Evolutionary conservation across 2,113 vertebrate genomes (phyloP).

Genomic region (Chascanopsetta lugubris): DNA sequence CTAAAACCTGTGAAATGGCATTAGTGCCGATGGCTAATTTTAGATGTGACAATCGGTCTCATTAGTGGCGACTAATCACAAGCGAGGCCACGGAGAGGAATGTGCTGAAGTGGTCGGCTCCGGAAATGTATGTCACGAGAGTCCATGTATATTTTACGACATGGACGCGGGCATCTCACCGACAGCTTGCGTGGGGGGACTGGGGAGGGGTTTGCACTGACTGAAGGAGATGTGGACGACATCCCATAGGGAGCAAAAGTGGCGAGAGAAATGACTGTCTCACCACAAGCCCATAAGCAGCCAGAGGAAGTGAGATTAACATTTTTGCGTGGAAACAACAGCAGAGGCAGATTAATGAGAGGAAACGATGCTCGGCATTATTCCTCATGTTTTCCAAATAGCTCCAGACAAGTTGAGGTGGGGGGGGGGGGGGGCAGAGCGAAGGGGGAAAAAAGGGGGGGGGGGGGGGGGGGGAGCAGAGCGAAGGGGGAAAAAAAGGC

Average conservation of each 20-base stretch:
- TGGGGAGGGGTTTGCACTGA: constrained; percentile 24
- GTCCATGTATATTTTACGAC: constrained; percentile 64
- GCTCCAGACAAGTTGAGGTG: constrained; percentile 1
- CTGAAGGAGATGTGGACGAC: neutral
- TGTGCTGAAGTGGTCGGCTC: constrained; percentile 18
- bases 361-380: constrained; percentile 33
- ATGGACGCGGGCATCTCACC: constrained; percentile 10
- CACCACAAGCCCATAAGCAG: constrained; percentile 19
- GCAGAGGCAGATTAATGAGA: constrained; percentile 37
- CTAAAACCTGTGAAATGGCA: constrained; percentile 34
- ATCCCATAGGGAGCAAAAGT: neutral
- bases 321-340: constrained; percentile 26
- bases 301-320: constrained; percentile 5
- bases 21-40: constrained; percentile 38
- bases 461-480: neutral
- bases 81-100: constrained; percentile 45
- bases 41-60: neutral
- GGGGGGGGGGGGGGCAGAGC: neutral
- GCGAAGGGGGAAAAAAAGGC: constrained; percentile 13
- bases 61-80: constrained; percentile 30
- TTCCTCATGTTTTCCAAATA: constrained; percentile 21
- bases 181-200: constrained; percentile 35
- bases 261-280: constrained; percentile 5
- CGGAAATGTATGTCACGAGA: constrained; percentile 64
- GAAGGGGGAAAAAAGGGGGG: constrained; percentile 5